A percentile compares a stretch with the other conserved stretches of the same genome.
These are phyloP conservation scores for Brachyrhaphis roseni DNA, from an alignment of 2,797 vertebrate genomes.

Conservation along the genomic window DNA sequence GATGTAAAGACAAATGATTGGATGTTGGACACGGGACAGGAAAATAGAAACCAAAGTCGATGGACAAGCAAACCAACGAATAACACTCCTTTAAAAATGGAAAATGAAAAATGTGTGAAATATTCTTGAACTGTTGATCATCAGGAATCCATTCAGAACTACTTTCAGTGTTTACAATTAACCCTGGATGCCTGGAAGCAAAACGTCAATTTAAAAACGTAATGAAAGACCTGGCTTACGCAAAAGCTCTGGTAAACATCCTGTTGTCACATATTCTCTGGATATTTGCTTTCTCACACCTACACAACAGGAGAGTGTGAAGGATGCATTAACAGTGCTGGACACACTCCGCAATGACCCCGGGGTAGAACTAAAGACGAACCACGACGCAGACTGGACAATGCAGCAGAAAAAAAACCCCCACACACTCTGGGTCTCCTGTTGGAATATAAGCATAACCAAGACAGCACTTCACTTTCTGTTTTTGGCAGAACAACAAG, in stretches of 20 bases:
- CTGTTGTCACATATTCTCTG: background rate
- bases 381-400: background rate
- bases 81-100: background rate
- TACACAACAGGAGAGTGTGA: background rate
- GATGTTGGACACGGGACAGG: too few species aligned
- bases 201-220: background rate
- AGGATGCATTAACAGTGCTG: background rate
- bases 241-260: background rate
- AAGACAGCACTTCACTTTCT: too few species aligned
- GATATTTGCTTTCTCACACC: background rate
- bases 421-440: too few species aligned
- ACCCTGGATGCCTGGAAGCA: background rate
- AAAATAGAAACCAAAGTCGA: background rate
- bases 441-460: too few species aligned
- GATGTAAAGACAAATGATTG: background rate
- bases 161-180: background rate
- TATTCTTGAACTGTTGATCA: background rate
- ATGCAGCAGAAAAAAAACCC: background rate
- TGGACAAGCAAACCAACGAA: background rate
- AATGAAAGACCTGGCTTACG: background rate
- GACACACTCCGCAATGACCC: background rate
- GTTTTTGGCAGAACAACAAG: too few species aligned
- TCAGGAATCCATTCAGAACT: background rate
- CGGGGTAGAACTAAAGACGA: background rate
- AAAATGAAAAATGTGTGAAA: background rate